Evolutionary conservation across 2,797 vertebrate genomes (phyloP).

Genomic region (Intellagama lesueurii): DNA sequence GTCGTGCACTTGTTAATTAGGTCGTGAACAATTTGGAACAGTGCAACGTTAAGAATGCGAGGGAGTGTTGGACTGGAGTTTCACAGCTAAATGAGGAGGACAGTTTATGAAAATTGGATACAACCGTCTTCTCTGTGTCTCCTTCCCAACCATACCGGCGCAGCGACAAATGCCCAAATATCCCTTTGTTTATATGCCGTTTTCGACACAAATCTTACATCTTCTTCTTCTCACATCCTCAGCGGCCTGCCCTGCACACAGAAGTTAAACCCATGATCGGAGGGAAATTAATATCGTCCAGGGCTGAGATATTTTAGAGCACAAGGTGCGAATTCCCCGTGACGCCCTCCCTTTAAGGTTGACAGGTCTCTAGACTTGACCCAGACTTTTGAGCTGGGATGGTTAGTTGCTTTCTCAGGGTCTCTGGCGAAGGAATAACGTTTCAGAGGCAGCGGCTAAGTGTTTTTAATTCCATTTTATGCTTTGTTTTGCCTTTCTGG

Average conservation of each 20-base stretch:
- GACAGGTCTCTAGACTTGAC: neutral
- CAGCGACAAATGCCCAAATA: neutral
- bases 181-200: too few species aligned
- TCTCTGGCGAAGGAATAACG: neutral
- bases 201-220: too few species aligned
- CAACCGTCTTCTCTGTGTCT: too few species aligned
- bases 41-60: conserved; percentile 4
- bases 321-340: neutral
- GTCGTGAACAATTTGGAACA: conserved; percentile 25
- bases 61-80: neutral
- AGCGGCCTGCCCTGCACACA: too few species aligned
- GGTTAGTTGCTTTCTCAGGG: neutral
- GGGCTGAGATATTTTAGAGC: neutral
- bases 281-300: too few species aligned
- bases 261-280: too few species aligned
- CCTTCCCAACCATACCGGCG: too few species aligned
- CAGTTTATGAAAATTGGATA: neutral
- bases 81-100: neutral
- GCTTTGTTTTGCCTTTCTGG: neutral
- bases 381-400: neutral
- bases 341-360: neutral
- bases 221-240: too few species aligned
- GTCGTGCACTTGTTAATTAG: conserved; percentile 21
- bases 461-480: too few species aligned
- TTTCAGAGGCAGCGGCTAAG: neutral